Conservation (phyloP, 2,113 vertebrate genomes). For the Plecturocebus donacophilus region DNA sequence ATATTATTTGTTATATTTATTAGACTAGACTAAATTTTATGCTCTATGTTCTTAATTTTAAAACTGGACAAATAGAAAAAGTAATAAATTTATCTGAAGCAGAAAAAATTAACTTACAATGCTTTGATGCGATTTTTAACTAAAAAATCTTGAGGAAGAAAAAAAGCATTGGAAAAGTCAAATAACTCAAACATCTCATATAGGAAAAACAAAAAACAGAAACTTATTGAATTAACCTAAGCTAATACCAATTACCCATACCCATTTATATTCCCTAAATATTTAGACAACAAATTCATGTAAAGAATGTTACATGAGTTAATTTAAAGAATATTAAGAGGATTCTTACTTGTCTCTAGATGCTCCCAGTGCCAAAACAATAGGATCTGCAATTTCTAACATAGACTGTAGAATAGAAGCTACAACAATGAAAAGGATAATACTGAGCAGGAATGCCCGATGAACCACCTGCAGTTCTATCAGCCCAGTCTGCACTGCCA, state of each 20-base stretch:
- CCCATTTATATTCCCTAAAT: not conserved
- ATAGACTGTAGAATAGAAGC: conserved; percentile 99
- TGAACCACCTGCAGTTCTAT: conserved; percentile 99
- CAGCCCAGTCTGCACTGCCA: conserved; percentile 97
- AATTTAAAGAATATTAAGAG: conserved; percentile 15
- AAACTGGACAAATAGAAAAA: not conserved
- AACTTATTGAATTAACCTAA: not conserved
- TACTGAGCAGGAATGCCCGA: conserved; percentile 97
- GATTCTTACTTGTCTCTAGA: conserved; percentile 96
- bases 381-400: conserved; percentile 99
- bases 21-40: not conserved
- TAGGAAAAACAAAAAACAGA: not conserved
- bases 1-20: not conserved
- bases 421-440: conserved; percentile 99
- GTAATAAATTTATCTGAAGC: not conserved
- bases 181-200: not conserved
- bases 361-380: conserved; percentile 96
- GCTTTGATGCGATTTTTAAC: not conserved
- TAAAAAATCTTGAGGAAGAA: not conserved
- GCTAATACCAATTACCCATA: not conserved
- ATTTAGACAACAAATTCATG: not conserved
- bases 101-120: not conserved
- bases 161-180: not conserved
- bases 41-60: conserved; percentile 2
- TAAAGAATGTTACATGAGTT: not conserved